phyloP scores from a whole-genome alignment of 2,113 vertebrate species.

The Trematomus loennbergii region DNA sequence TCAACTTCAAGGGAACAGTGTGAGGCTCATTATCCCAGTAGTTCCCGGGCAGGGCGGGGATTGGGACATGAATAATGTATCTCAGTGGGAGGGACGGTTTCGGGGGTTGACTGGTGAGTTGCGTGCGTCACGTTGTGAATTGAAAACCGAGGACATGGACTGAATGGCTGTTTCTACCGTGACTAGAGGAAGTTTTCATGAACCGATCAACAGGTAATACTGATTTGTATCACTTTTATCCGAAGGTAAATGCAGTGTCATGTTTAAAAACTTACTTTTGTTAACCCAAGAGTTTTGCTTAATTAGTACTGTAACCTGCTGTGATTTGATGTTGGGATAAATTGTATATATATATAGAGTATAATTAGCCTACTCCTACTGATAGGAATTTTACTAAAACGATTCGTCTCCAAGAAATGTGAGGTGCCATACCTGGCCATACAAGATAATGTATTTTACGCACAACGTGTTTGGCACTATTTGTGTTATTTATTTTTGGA shows the following conservation, averaged over 20 bases:
- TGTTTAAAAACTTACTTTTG: not conserved
- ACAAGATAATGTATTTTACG: not conserved
- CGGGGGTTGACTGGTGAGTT: conserved; percentile 25
- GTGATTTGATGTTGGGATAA: not conserved
- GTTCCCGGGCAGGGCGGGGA: conserved; percentile 6
- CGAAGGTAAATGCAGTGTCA: accelerated
- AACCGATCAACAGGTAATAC: conserved; percentile 74
- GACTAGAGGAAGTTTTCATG: conserved; percentile 48
- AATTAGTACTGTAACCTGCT: not conserved
- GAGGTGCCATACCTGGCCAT: not conserved
- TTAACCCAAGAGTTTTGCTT: not conserved
- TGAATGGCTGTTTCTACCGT: conserved; percentile 52
- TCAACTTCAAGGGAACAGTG: not conserved
- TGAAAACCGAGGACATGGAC: conserved; percentile 35
- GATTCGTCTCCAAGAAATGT: not conserved
- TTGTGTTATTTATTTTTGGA: not conserved
- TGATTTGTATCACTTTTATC: not conserved
- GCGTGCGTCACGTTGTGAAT: conserved; percentile 55
- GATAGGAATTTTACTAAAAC: not conserved
- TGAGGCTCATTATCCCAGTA: conserved; percentile 7
- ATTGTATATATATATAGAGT: too few species aligned
- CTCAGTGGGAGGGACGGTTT: conserved; percentile 63
- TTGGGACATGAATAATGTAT: conserved; percentile 63
- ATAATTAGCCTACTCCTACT: not conserved
- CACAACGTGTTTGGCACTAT: not conserved